Evolutionary conservation across 2,113 vertebrate genomes (phyloP).

Genomic region (Pygoscelis adeliae): DNA sequence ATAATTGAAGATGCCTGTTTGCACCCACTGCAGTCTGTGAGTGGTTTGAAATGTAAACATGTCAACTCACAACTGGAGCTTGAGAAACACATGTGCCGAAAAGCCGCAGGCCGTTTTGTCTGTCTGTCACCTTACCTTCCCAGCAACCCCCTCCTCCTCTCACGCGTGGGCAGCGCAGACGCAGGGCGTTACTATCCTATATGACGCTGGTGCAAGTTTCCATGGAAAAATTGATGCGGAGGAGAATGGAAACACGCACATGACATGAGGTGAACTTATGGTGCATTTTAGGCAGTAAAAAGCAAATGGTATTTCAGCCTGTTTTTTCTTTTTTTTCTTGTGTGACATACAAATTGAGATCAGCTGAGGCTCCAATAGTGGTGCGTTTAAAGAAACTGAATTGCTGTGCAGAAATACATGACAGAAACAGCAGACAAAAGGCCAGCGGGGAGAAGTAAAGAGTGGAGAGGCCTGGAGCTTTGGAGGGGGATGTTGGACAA

Average conservation of each 20-base stretch:
- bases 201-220: neutral
- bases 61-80: neutral
- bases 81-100: neutral
- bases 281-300: neutral
- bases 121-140: slow-evolving; percentile 17
- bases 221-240: neutral
- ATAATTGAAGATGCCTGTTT: slow-evolving; percentile 52
- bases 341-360: slow-evolving; percentile 39
- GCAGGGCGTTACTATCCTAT: accelerated
- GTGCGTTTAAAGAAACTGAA: neutral
- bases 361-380: neutral
- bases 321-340: neutral
- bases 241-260: neutral
- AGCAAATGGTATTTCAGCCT: neutral
- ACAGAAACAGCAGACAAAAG: neutral
- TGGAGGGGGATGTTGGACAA: neutral
- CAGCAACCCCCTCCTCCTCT: neutral
- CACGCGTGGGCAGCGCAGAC: neutral
- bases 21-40: slow-evolving; percentile 38
- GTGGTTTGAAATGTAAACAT: slow-evolving; percentile 51
- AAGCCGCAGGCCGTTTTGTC: neutral
- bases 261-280: slow-evolving; percentile 17
- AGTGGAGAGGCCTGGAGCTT: neutral
- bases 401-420: neutral
- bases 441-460: neutral